Percentiles rank a stretch among this genome's conserved stretches.
These are phyloP conservation scores for Teleopsis dalmanni DNA, from an alignment of 1,140 invertebrate genomes.

Conservation along the genomic window DNA sequence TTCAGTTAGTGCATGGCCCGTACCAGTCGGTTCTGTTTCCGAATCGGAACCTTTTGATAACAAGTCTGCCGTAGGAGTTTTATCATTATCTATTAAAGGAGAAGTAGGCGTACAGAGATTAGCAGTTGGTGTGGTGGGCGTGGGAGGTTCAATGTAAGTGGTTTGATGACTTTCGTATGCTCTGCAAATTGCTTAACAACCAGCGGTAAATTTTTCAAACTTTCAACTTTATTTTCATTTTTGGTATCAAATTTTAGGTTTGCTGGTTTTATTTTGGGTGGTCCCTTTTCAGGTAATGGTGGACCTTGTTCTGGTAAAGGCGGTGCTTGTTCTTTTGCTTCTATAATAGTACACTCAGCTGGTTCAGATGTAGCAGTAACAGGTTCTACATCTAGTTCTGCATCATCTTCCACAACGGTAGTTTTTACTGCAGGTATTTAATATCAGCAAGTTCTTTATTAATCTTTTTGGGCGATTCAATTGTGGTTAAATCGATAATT, in stretches of 20 bases:
- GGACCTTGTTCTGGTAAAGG: constrained; percentile 14
- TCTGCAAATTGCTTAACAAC: constrained; percentile 25
- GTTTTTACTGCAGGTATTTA: constrained; percentile 25
- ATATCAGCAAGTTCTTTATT: constrained; percentile 4
- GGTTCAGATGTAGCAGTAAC: constrained; percentile 36
- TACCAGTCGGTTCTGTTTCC: constrained; percentile 55
- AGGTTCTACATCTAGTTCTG: constrained; percentile 28
- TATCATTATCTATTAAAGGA: constrained; percentile 31
- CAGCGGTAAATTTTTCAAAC: constrained; percentile 36
- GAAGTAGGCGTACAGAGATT: constrained; percentile 18
- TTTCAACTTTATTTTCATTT: constrained; percentile 43
- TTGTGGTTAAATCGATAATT: constrained; percentile 33
- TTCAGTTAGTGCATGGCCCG: constrained; percentile 65
- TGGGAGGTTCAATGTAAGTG: constrained; percentile 27
- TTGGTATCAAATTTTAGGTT: constrained; percentile 36
- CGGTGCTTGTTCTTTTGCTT: constrained; percentile 12
- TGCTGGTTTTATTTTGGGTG: constrained; percentile 20
- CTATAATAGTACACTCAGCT: constrained; percentile 34
- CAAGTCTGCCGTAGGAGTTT: constrained; percentile 35
- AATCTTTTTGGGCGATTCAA: constrained; percentile 20
- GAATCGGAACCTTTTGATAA: constrained; percentile 37
- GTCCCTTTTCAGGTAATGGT: constrained; percentile 29
- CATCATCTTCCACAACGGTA: constrained; percentile 25
- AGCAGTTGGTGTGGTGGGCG: constrained; percentile 27
- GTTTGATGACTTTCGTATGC: constrained; percentile 31